phyloP scores from a whole-genome alignment of 2,113 vertebrate genomes.

The Lipophrys pholis region DNA sequence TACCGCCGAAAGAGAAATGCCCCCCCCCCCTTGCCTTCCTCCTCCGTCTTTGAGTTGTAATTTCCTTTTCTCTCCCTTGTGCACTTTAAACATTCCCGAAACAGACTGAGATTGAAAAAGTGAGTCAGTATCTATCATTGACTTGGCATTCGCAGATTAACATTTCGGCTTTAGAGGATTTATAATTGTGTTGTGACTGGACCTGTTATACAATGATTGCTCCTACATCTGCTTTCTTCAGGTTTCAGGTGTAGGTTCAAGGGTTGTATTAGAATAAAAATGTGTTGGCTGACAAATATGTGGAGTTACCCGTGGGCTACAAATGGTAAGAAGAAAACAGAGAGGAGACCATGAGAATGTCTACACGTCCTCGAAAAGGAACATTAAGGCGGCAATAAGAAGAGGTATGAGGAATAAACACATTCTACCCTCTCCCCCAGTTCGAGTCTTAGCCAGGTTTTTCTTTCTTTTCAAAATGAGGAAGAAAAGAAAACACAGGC shows the following conservation, averaged over 20 bases:
- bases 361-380: slow-evolving; percentile 40
- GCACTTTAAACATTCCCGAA: slow-evolving; percentile 76
- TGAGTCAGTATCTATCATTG: slow-evolving; percentile 36
- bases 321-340: slow-evolving; percentile 23
- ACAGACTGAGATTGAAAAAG: slow-evolving; percentile 60
- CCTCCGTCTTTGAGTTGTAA: slow-evolving; percentile 63
- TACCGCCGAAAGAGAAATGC: slow-evolving; percentile 43
- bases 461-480: slow-evolving; percentile 53
- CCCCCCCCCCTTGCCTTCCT: slow-evolving; percentile 45
- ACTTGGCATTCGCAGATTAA: slow-evolving; percentile 51
- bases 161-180: slow-evolving; percentile 33
- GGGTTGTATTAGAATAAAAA: slow-evolving; percentile 43
- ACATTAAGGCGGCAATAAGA: slow-evolving; percentile 27
- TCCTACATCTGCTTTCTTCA: slow-evolving; percentile 50
- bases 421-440: slow-evolving; percentile 27
- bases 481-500: slow-evolving; percentile 59
- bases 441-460: slow-evolving; percentile 23
- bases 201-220: slow-evolving; percentile 15
- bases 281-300: slow-evolving; percentile 43
- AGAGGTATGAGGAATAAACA: slow-evolving; percentile 34
- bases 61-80: slow-evolving; percentile 70
- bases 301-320: slow-evolving; percentile 12
- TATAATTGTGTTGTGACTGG: slow-evolving; percentile 29
- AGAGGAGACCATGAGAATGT: slow-evolving; percentile 30
- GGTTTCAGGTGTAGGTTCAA: slow-evolving; percentile 13